phyloP scores from a whole-genome alignment of 2,888 invertebrate species.

The Protonemura montana region DNA sequence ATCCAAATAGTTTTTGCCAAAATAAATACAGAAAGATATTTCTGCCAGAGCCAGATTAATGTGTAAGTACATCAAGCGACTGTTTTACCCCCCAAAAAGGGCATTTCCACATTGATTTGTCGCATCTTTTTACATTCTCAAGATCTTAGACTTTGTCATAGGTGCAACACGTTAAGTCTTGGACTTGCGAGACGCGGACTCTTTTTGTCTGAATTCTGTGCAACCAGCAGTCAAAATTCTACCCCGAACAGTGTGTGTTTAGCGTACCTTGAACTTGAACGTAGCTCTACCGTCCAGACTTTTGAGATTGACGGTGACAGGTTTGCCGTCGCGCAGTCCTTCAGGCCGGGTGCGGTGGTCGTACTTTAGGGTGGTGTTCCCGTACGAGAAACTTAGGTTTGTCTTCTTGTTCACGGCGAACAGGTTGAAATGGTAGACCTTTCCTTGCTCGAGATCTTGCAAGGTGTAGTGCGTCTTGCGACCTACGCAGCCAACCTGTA shows the following conservation, averaged over 20 bases:
- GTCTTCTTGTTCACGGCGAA: conserved; percentile 63
- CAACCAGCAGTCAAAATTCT: no score
- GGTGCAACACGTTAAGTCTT: no score
- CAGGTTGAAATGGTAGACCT: conserved; percentile 64
- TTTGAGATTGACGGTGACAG: conserved; percentile 62
- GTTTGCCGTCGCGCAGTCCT: conserved; percentile 60
- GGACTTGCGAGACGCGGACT: no score
- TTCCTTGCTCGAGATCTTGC: conserved; percentile 60
- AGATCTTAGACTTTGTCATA: no score
- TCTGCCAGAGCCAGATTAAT: no score
- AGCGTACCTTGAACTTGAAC: conserved; percentile 67
- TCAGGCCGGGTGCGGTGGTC: conserved; percentile 57
- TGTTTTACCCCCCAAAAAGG: no score
- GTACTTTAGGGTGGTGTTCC: conserved; percentile 58
- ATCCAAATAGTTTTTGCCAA: background rate
- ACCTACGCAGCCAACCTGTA: conserved; percentile 60
- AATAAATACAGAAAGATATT: background rate
- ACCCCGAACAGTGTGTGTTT: no score
- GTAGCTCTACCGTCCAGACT: conserved; percentile 63
- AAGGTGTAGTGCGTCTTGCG: conserved; percentile 62
- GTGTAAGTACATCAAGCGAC: no score
- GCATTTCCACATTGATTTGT: no score
- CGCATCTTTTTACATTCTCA: no score
- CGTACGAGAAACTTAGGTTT: conserved; percentile 63
- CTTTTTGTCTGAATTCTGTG: no score